phyloP scores from a whole-genome alignment of 2,113 vertebrate species.

The Sinocyclocheilus rhinocerous region DNA sequence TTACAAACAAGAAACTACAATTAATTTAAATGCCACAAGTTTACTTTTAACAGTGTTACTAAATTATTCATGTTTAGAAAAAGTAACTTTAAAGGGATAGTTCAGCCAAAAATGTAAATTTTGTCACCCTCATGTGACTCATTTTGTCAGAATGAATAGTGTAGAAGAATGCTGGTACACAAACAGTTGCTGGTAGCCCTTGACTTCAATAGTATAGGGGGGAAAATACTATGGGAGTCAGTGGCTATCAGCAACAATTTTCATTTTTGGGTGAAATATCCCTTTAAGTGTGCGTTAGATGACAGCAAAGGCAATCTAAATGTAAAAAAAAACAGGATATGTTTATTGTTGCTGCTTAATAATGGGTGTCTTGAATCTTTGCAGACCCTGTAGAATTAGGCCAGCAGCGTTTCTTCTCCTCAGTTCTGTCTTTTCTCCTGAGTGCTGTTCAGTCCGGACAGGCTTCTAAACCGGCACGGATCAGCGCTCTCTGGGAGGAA shows the following conservation, averaged over 20 bases:
- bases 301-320: not conserved
- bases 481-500: slow-evolving; percentile 73
- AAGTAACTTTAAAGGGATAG: too few species aligned
- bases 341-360: not conserved
- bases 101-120: too few species aligned
- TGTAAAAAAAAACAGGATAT: not conserved
- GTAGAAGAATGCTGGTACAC: too few species aligned
- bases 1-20: not conserved
- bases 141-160: too few species aligned
- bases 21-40: too few species aligned
- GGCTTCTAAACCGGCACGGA: slow-evolving; percentile 41
- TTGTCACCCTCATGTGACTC: too few species aligned
- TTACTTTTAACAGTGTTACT: too few species aligned
- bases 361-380: slow-evolving; percentile 61
- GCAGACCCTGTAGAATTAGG: slow-evolving; percentile 64
- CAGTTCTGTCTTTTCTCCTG: slow-evolving; percentile 79
- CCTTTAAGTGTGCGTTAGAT: not conserved
- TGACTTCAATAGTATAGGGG: too few species aligned
- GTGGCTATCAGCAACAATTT: too few species aligned
- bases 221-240: too few species aligned
- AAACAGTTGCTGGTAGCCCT: too few species aligned
- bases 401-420: slow-evolving; percentile 78
- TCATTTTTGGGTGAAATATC: not conserved
- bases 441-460: slow-evolving; percentile 73
- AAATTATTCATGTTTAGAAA: too few species aligned